Base-by-base conservation (phyloP, 2,113 vertebrate species). In the Chlorodrepanis virens region DNA sequence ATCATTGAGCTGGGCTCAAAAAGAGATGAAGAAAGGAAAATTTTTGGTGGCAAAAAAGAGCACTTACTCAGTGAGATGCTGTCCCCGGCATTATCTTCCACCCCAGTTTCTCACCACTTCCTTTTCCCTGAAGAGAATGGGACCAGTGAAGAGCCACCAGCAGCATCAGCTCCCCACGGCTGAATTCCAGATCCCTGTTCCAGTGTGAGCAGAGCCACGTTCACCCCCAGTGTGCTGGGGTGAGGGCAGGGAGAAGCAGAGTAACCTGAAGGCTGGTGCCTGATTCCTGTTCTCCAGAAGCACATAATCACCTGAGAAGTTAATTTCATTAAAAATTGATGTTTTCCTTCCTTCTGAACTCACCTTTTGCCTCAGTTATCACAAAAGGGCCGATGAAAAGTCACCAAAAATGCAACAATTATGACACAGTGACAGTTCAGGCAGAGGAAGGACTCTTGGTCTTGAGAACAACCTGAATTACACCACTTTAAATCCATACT, bases 151-250 rank as follows among this genome's bases (percentile, higher is more conserved):
- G 65, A 72, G 44, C 45, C 40, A 33, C 18, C 64, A 60, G 68
- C 49, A 60, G 33, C 5, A 1, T 7, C 52, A 13, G 40, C 71
- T 56, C 60, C 35, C 27, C 15, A 6, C 52, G 27, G 45, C 24
- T 13, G 42, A 22, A 40, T 14, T 52, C 63, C 71, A 24, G 68
- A 9, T 11, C 56, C 37, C 52, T 35, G 14, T 7, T 79, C n/a
- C 2, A 5, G 22, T 0, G 44, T 4, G 63, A 57, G 54, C 13
- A n/a, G 31, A n/a, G 31, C 20, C 54, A 57, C 33, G 33, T 4
- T 14, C 33, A 57, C 33, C 14, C 40, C 52, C 0, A 0, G 6
- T 31, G 33, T 50, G 50, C 72, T 1, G 0, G 6, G 15, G 4
- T 18, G 9, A 3, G 2, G 28, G 39, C 61, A 76, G 33, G 19